A percentile compares a stretch with the other conserved stretches of the same genome.
These are phyloP conservation scores for Geococcyx californianus DNA, from an alignment of 2,113 vertebrate species.

Conservation along the genomic window DNA sequence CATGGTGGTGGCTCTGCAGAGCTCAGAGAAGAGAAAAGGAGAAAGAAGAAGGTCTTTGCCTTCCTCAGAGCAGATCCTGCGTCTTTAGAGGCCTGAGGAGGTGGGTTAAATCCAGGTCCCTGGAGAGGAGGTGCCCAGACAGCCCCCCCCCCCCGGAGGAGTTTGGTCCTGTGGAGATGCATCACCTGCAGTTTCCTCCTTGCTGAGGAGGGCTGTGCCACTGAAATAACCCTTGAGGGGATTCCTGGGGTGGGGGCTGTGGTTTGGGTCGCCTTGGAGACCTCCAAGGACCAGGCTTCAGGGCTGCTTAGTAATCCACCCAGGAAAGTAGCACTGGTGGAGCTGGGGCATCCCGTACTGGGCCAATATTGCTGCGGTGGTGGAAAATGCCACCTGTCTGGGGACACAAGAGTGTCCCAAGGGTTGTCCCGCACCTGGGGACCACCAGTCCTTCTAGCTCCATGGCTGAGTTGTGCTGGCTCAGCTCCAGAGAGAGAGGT, in stretches of 20 bases:
- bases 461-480: accelerated
- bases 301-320: accelerated
- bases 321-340: neutral
- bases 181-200: neutral
- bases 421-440: neutral
- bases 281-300: neutral
- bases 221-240: accelerated
- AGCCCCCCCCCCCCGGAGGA: neutral
- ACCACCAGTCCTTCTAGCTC: accelerated
- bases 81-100: accelerated
- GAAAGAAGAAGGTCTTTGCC: neutral
- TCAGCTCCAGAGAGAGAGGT: accelerated
- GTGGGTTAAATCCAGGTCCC: neutral
- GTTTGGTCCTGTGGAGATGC: accelerated
- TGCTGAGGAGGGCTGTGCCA: too few species aligned
- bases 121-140: neutral
- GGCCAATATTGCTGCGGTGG: accelerated
- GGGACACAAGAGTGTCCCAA: accelerated
- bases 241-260: neutral
- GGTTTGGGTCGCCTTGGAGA: neutral
- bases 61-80: neutral
- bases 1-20: neutral
- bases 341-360: neutral
- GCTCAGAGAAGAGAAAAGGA: neutral
- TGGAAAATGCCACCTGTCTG: neutral